Evolutionary conservation across 2,888 invertebrate species (phyloP).

Genomic region (Chymomyza caudatula): DNA sequence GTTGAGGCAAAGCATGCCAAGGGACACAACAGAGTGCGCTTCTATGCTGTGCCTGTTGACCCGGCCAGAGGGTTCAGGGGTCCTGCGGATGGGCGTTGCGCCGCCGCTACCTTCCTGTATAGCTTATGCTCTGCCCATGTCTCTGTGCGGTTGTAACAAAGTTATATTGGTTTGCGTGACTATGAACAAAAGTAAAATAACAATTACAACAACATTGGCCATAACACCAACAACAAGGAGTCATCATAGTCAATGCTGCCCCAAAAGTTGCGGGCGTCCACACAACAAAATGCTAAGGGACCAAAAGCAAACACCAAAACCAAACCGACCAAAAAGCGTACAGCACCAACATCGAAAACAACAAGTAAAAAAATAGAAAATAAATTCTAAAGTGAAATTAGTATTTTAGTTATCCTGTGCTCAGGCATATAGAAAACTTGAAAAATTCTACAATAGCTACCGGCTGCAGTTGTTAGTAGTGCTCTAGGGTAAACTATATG

Average conservation of each 20-base stretch:
- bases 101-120: conserved; percentile 30
- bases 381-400: conserved; percentile 71
- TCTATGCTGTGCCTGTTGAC: neutral
- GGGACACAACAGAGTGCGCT: conserved; percentile 9
- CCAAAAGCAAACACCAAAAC: conserved; percentile 58
- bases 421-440: conserved; percentile 38
- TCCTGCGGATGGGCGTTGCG: neutral
- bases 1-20: conserved; percentile 15
- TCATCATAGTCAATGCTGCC: neutral
- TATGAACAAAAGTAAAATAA: conserved; percentile 69
- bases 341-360: neutral
- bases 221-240: conserved; percentile 7
- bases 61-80: neutral
- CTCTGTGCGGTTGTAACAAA: conserved; percentile 68
- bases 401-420: conserved; percentile 69
- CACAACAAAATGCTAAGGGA: conserved; percentile 19
- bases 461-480: conserved; percentile 4
- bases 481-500: neutral
- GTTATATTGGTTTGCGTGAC: conserved; percentile 72
- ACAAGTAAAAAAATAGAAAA: conserved; percentile 33
- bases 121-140: conserved; percentile 45
- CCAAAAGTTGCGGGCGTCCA: conserved; percentile 27
- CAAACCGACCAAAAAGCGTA: neutral
- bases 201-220: conserved; percentile 54
- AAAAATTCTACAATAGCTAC: conserved; percentile 25